Conservation (phyloP, 2,797 vertebrate species). For the Gymnodraco acuticeps region DNA sequence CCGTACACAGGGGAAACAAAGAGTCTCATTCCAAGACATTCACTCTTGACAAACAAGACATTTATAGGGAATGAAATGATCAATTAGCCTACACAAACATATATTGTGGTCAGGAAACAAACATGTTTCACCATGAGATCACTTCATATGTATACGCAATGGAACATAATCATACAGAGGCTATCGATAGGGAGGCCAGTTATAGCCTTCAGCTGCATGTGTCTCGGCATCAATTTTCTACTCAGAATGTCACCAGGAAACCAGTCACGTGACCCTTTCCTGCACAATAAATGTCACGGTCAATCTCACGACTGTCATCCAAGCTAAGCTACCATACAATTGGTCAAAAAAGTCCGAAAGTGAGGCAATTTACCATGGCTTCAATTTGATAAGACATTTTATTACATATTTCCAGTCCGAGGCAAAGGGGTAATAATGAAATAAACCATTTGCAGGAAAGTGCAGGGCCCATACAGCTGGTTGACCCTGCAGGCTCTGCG, state of each 20-base stretch:
- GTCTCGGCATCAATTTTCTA: conserved; percentile 48
- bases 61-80: not conserved
- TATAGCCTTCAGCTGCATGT: conserved; percentile 14
- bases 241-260: conserved; percentile 53
- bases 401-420: conserved; percentile 65
- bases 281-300: conserved; percentile 72
- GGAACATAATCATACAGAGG: conserved; percentile 20
- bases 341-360: conserved; percentile 66
- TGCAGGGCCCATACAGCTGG: conserved; percentile 30
- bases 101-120: not conserved
- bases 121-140: not conserved
- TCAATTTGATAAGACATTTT: conserved; percentile 50
- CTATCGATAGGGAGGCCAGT: conserved; percentile 21
- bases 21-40: not conserved
- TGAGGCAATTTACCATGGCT: conserved; percentile 61
- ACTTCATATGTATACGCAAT: not conserved
- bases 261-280: conserved; percentile 62
- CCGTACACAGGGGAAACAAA: not conserved
- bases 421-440: conserved; percentile 62
- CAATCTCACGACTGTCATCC: conserved; percentile 61
- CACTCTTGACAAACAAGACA: not conserved
- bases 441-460: conserved; percentile 57
- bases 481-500: conserved; percentile 56
- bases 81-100: not conserved
- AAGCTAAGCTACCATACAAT: conserved; percentile 66